A percentile compares a stretch with the other conserved stretches of the same genome.
Evolutionary conservation across 2,113 vertebrate species (phyloP).

Genomic region (Pelobates fuscus): DNA sequence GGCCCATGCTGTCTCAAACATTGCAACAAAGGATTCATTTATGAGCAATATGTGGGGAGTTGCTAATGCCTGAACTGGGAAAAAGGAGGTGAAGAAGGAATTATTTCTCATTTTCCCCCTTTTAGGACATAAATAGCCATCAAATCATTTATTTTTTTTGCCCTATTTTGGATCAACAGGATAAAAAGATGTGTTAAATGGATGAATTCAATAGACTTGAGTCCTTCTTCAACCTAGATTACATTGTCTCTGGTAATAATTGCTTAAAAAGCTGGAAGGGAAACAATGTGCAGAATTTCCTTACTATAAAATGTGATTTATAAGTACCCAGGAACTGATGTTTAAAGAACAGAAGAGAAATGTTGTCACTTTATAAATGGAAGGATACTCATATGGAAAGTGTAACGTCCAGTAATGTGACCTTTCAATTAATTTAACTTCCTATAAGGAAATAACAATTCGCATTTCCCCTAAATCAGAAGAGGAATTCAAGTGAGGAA

Average conservation of each 20-base stretch:
- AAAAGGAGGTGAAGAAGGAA: no score
- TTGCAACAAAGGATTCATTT: no score
- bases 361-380: neutral
- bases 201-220: no score
- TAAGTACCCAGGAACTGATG: neutral
- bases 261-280: neutral
- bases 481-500: conserved; percentile 7
- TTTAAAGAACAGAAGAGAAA: neutral
- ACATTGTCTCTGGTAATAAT: neutral
- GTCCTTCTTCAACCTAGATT: no score
- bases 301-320: neutral
- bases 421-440: conserved; percentile 10
- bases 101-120: no score
- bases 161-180: no score
- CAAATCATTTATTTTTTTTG: no score
- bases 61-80: no score
- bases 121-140: no score
- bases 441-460: conserved; percentile 10
- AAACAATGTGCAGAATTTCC: neutral
- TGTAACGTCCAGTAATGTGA: neutral
- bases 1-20: no score
- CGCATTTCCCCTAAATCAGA: conserved; percentile 2
- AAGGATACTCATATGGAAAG: neutral
- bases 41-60: no score
- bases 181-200: no score